Conservation (phyloP, 2,888 invertebrate genomes). For the Panzeria rudis region DNA sequence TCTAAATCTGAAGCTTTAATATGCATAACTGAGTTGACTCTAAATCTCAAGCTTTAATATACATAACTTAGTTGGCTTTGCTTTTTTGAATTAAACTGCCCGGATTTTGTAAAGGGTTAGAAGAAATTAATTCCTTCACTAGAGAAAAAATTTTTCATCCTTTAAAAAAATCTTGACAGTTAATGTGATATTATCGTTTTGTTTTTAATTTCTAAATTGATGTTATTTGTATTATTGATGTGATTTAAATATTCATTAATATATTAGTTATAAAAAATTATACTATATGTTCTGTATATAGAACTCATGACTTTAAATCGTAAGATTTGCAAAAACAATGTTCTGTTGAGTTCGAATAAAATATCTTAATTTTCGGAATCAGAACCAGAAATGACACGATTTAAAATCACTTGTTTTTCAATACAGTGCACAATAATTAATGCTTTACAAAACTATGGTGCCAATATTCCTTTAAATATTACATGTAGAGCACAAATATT, state of each 20-base stretch:
- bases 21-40: not conserved
- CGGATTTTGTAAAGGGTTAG: not conserved
- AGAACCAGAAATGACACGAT: no score
- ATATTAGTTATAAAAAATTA: not conserved
- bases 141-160: no score
- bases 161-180: not conserved
- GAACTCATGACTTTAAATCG: no score
- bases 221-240: constrained; percentile 6
- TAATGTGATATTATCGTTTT: constrained; percentile 46
- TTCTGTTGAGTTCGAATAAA: no score
- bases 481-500: constrained; percentile 21
- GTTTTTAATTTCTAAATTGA: not conserved
- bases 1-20: constrained; percentile 1
- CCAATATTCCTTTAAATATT: constrained; percentile 43
- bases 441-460: constrained; percentile 25
- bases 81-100: not conserved
- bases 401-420: no score
- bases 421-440: not conserved
- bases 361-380: no score
- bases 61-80: not conserved
- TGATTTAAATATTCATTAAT: constrained; percentile 7
- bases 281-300: no score
- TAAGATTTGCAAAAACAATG: no score
- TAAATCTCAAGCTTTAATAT: constrained; percentile 4
- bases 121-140: no score